Base-by-base conservation (phyloP, 2,113 vertebrate species). In the Heteronetta atricapilla region DNA sequence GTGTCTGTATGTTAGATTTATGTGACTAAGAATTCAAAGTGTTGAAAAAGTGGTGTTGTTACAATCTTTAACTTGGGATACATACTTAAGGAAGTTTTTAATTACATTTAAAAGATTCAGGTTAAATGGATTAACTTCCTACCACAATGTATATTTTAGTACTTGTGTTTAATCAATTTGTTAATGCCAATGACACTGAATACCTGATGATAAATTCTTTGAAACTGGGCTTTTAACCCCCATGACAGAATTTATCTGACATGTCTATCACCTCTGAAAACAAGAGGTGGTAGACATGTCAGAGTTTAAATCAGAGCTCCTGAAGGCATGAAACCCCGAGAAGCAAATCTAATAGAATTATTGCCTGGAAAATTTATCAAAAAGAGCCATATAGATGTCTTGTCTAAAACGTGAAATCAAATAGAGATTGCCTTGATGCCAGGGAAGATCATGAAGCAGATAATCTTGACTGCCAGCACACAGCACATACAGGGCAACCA, bases 81-180 rank as follows among this genome's bases (percentile, higher is more conserved):
- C 79, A 25, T 36, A 55, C 7, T 42, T 23, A 53, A 13, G 33
- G 44, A 69, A 26, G 4, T 46, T 84, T 66, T 66, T 23, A 29
- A 40, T 77, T 38, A 53, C 81, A 81, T 62, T 46, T n/a, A 34
- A 23, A 67, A 44, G 52, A 44, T 5, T 60, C 40, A 73, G 18
- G 33, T 29, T 87, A 82, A 68, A 56, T 10, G 8, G 19, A 6
- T 66, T 16, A 89, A n/a, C 69, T 84, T 75, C 33, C 52, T 63
- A 38, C 8, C 8, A 10, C 20, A 20, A 23, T 58, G 25, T 4
- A 1, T 67, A 18, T 52, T 20, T 60, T 66, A 74, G 22, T 59
- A 29, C 33, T 21, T 67, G 28, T 36, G 13, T 40, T 44, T 72
- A 33, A 85, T 36, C 10, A 14, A 11, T 50, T 31, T 0, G 0